These are phyloP conservation scores for cattle (Bos taurus) DNA, from an alignment of 2,113 vertebrate genomes.

Conservation along the genomic window DNA sequence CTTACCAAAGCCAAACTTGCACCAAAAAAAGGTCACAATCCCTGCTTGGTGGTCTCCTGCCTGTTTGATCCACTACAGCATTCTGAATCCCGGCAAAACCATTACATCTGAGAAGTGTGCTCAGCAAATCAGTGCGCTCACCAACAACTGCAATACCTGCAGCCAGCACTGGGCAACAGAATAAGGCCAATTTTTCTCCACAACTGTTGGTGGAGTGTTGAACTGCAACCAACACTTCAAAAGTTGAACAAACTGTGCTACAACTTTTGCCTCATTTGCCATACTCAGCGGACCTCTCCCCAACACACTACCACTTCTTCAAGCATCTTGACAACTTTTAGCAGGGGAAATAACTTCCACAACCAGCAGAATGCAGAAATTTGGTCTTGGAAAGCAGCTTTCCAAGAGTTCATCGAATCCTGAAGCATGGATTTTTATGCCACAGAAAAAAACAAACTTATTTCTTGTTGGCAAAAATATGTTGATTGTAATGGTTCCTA, in stretches of 20 bases:
- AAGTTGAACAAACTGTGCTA: not conserved
- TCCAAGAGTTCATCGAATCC: not conserved
- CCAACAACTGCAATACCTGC: not conserved
- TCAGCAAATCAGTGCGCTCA: not conserved
- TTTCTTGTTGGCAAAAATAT: not conserved
- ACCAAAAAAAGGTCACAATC: not conserved
- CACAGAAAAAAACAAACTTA: not conserved
- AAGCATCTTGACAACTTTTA: not conserved
- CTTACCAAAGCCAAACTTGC: not conserved
- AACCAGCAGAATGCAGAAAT: not conserved
- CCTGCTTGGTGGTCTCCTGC: not conserved
- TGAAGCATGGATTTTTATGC: not conserved
- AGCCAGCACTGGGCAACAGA: not conserved
- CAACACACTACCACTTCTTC: not conserved
- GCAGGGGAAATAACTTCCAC: not conserved
- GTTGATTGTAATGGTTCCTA: not conserved
- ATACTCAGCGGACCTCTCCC: not conserved
- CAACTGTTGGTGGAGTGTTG: not conserved
- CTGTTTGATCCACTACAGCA: not conserved
- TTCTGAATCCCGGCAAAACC: not conserved
- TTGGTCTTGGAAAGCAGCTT: not conserved
- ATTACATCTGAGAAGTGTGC: not conserved
- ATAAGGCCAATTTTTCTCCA: not conserved
- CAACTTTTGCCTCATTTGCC: not conserved
- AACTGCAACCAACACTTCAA: not conserved